Conservation (phyloP, 2,113 vertebrate species). For the Gymnarchus niloticus region DNA sequence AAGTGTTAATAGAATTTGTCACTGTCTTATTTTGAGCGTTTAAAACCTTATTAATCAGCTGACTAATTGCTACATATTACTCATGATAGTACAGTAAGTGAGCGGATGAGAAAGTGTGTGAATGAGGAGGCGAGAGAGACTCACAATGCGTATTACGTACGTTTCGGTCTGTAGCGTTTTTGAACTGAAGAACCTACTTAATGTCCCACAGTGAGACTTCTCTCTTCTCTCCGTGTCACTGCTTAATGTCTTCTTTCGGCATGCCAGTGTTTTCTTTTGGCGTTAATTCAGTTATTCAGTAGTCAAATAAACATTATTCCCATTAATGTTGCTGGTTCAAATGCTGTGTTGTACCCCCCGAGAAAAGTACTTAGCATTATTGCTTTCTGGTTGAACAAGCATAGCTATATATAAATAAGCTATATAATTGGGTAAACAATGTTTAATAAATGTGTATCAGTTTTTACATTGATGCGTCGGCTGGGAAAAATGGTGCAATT, state of each 20-base stretch:
- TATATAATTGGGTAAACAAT: neutral
- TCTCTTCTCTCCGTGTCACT: neutral
- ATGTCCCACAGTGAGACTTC: neutral
- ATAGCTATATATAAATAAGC: too few relatives aligned
- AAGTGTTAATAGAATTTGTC: conserved; percentile 83
- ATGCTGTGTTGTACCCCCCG: neutral
- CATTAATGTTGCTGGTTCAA: neutral
- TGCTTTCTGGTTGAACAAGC: too few relatives aligned
- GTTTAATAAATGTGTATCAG: neutral
- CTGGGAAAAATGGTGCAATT: neutral
- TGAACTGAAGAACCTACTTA: neutral
- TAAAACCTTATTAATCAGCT: conserved; percentile 98
- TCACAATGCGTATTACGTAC: neutral
- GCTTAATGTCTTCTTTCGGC: neutral
- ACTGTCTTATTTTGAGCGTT: conserved; percentile 82
- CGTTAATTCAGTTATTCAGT: neutral
- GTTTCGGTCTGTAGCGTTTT: neutral
- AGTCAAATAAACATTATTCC: neutral
- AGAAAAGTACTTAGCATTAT: neutral
- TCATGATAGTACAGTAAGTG: conserved; percentile 51
- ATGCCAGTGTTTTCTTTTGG: neutral
- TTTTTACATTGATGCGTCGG: neutral
- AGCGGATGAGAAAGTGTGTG: neutral
- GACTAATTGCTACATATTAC: conserved; percentile 93
- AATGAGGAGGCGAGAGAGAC: neutral